Evolutionary conservation across 2,113 vertebrate species (phyloP).

Genomic region (Paramormyrops kingsleyae): DNA sequence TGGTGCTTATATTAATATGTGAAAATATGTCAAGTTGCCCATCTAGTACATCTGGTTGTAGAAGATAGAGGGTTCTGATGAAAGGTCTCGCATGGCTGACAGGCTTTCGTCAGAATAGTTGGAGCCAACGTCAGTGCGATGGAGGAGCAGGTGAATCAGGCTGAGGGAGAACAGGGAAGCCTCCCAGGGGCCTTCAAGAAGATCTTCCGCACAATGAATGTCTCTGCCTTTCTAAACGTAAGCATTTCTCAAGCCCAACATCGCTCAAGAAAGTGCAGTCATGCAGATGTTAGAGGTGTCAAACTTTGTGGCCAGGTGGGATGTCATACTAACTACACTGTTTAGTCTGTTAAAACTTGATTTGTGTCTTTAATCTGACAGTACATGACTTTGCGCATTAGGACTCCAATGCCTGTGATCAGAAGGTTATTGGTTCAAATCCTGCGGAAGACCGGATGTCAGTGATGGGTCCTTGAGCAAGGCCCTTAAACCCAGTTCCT

Average conservation of each 20-base stretch:
- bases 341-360: not conserved
- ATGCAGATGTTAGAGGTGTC: not conserved
- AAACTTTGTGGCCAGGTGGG: not conserved
- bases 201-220: conserved; percentile 75
- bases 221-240: conserved; percentile 74
- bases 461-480: not conserved
- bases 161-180: conserved; percentile 79
- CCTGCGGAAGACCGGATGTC: not conserved
- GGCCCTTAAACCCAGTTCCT: not conserved
- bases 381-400: not conserved
- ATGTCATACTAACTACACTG: not conserved
- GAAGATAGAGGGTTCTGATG: not conserved
- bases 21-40: not conserved
- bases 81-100: conserved; percentile 13
- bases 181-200: conserved; percentile 78
- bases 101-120: conserved; percentile 88
- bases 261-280: not conserved
- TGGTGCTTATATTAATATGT: not conserved
- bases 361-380: not conserved
- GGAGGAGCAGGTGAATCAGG: conserved; percentile 80
- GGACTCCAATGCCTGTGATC: not conserved
- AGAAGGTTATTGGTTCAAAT: not conserved
- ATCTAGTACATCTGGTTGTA: not conserved
- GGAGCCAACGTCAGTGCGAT: conserved; percentile 68
- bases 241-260: conserved; percentile 34